A percentile compares a stretch with the other conserved stretches of the same genome.
Conservation (phyloP, 2,888 invertebrate genomes). For the Proisotoma minuta region DNA sequence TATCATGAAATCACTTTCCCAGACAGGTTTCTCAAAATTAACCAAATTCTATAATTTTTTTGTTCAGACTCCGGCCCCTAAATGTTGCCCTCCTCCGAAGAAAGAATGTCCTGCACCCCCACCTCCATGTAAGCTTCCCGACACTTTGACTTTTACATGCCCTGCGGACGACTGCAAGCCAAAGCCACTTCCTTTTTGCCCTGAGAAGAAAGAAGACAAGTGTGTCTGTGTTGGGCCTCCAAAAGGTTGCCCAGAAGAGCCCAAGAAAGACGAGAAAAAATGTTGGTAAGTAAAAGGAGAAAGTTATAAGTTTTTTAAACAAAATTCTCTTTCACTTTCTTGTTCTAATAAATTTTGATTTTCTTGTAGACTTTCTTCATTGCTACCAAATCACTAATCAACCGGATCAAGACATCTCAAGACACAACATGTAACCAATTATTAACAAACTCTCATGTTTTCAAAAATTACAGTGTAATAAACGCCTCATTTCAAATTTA, state of each 20-base stretch:
- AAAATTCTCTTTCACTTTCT: too few relatives aligned
- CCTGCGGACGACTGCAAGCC: constrained; percentile 17
- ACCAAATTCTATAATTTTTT: too few relatives aligned
- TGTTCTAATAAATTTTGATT: too few relatives aligned
- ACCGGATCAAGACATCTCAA: not conserved
- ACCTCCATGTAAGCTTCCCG: constrained; percentile 20
- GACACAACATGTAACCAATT: not conserved
- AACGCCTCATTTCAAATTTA: constrained; percentile 9
- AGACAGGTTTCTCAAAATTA: too few relatives aligned
- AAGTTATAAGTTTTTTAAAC: too few relatives aligned
- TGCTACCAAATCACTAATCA: too few relatives aligned
- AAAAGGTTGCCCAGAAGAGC: not conserved
- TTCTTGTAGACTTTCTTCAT: too few relatives aligned
- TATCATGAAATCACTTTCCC: too few relatives aligned
- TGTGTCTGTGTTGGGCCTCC: constrained; percentile 20
- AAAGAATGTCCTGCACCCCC: constrained; percentile 11
- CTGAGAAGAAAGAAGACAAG: constrained; percentile 19
- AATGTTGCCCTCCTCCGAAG: constrained; percentile 23
- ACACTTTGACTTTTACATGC: constrained; percentile 25
- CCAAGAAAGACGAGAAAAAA: too few relatives aligned
- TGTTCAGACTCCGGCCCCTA: constrained; percentile 6
- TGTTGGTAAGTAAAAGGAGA: too few relatives aligned
- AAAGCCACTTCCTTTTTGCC: constrained; percentile 14
- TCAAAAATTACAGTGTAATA: not conserved
- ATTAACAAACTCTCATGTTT: not conserved